Percentiles rank a stretch among this genome's conserved stretches.
Evolutionary conservation across 2,888 invertebrate species (phyloP).

Genomic region (Tyria jacobaeae): DNA sequence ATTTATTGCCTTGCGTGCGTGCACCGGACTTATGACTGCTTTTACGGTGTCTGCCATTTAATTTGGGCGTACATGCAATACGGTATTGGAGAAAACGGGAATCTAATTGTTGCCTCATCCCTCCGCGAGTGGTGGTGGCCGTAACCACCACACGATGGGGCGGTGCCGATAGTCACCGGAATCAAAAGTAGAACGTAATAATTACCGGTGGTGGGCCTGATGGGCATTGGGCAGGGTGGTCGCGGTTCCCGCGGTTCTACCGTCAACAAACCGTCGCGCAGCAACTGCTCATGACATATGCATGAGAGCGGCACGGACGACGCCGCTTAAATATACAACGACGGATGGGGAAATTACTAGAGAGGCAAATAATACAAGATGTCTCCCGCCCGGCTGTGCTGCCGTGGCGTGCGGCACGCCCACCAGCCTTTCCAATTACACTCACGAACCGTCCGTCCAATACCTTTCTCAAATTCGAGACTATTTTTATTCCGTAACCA

Average conservation of each 20-base stretch:
- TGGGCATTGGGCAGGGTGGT: conserved; percentile 62
- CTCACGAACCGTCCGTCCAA: conserved; percentile 75
- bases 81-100: conserved; percentile 70
- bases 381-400: conserved; percentile 64
- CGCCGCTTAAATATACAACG: conserved; percentile 83
- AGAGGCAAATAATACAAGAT: conserved; percentile 82
- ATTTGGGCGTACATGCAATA: conserved; percentile 79
- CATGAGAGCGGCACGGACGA: conserved; percentile 80
- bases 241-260: conserved; percentile 79
- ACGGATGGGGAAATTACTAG: conserved; percentile 80
- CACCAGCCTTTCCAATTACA: conserved; percentile 71
- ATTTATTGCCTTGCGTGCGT: conserved; percentile 77
- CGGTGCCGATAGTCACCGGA: conserved; percentile 71
- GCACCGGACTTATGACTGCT: conserved; percentile 68
- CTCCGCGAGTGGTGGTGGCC: conserved; percentile 55
- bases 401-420: conserved; percentile 74
- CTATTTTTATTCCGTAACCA: conserved; percentile 73
- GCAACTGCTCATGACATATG: conserved; percentile 87
- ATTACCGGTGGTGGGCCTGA: conserved; percentile 75
- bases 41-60: conserved; percentile 79
- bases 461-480: conserved; percentile 69
- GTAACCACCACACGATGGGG: conserved; percentile 55
- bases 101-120: conserved; percentile 83
- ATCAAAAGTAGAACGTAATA: conserved; percentile 82
- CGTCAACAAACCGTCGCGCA: conserved; percentile 85